A percentile compares a stretch with the other conserved stretches of the same genome.
Evolutionary conservation across 2,888 invertebrate genomes (phyloP).

Genomic region (Pherbina coryleti): DNA sequence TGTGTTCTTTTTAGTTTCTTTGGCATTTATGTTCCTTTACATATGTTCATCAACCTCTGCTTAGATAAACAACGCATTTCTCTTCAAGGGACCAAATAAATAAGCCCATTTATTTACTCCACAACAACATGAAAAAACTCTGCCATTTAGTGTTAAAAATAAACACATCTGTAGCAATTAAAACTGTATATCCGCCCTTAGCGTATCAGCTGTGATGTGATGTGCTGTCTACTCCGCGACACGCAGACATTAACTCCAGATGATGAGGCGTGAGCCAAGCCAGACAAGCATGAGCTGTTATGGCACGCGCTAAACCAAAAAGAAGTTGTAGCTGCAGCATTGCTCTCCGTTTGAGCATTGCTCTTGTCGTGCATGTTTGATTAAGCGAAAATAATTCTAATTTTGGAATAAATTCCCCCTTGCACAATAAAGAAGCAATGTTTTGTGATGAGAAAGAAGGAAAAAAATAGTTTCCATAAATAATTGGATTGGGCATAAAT

Average conservation of each 20-base stretch:
- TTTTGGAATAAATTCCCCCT: slow-evolving; percentile 23
- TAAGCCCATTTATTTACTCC: too few species aligned
- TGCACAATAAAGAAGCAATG: neutral
- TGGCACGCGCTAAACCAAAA: slow-evolving; percentile 27
- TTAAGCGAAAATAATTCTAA: neutral
- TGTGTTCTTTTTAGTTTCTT: too few species aligned
- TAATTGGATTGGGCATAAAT: slow-evolving; percentile 2
- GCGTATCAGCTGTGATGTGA: slow-evolving; percentile 9
- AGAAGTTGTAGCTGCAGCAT: neutral
- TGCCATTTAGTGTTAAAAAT: neutral
- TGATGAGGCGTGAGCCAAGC: slow-evolving; percentile 1
- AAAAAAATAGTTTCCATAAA: neutral
- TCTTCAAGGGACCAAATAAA: too few species aligned
- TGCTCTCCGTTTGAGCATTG: slow-evolving; percentile 4
- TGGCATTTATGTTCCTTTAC: too few species aligned
- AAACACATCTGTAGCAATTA: slow-evolving; percentile 9
- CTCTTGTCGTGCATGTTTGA: neutral
- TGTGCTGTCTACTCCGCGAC: slow-evolving; percentile 4
- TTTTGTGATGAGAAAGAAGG: too few species aligned
- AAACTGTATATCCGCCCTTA: slow-evolving; percentile 13
- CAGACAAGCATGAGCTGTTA: slow-evolving; percentile 4
- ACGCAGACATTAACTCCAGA: neutral
- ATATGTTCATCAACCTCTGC: too few species aligned
- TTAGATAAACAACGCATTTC: too few species aligned
- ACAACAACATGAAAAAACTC: too few species aligned